Base-by-base conservation (phyloP, 2,888 invertebrate species). In the Tipula lateralis region DNA sequence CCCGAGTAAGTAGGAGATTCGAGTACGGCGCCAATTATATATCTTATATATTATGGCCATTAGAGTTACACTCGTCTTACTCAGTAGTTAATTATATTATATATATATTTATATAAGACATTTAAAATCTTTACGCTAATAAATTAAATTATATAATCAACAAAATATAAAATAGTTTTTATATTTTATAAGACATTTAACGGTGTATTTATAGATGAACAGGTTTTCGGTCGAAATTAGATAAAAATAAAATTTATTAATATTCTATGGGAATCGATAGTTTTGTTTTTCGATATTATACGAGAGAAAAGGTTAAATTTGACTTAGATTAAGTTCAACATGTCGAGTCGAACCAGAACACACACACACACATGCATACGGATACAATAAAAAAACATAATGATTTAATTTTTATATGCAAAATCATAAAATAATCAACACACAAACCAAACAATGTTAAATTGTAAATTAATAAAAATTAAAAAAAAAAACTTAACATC, bases 361-460 rank as follows among this genome's bases (percentile, higher is more conserved):
- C 7, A 66, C 66, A 66, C 66, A 66, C 24, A 66, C 16, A 44
- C 19, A 44, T 36, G 6, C 7, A 32, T 32, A 32, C 4, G 3
- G n/a, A n/a, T n/a, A 32, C n/a, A 39, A 13, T 1, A 39, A 13
- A 39, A 39, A 13, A 13, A 39, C 4, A n/a, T 39, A n/a, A 39
- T 39, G 39, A 39, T 39, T 39, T 13, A 39, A 39, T 39, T 39
- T 39, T 50, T 24, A 66, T 24, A 24, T 66, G 66, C 66, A 66
- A 66, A 66, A 19, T 66, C 66, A 66, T 66, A 66, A 66, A 66
- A 66, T 66, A 24, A 66, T 66, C 66, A 66, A 66, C 66, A 66
- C 24, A 66, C 66, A 66, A 66, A 66, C 9, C 66, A 24, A 66
- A 66, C 66, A 66, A 66, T 66, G 66, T 24, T 66, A 66, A 24